Evolutionary conservation across 2,113 vertebrate genomes (phyloP), one percentile per base, ranked within the genome.

Genomic region (Aspidoscelis tigris): DNA sequence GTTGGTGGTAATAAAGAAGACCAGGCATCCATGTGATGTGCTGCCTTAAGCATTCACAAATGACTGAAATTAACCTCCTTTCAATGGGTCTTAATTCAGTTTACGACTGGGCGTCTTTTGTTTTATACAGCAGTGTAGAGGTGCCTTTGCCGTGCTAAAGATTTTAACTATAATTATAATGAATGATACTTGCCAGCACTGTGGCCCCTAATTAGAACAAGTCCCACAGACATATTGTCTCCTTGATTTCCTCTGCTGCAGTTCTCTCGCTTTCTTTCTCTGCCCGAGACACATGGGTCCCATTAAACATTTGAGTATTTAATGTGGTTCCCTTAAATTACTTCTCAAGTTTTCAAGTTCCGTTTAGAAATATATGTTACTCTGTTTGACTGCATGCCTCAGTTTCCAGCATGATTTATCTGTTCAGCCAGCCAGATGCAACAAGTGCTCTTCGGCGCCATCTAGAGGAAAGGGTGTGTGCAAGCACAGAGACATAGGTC

Each of bases 241-340:
- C 96, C 95, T 95, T 93, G 95, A 93, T 96, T 96, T 96, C 96
- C 96, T 97, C 95, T 95, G 94, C 92, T 96, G 89, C 93, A 87
- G 95, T 96, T 96, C 95, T 95, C 94, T 94, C 94, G 91, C 95
- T 95, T 95, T 94, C 94, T 93, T 94, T 96, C 95, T 96, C 94
- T 95, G 94, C 93, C 94, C 89, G 85, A 88, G 95, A 97, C 96
- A 96, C 95, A 96, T 96, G 96, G 96, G 96, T 95, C 94, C 96
- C 96, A 97, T 97, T 97, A 97, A 95, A 95, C 95, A 94, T 95
- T 95, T 91, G 94, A 95, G 92, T 90, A 96, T 97, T 97, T 97
- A 96, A 97, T 97, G 96, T 96, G 96, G 95, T 96, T 97, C 96
- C 95, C 93, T 96, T 95, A 96, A 97, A 96, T 96, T 95, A 96